Percentiles rank a stretch among this genome's conserved stretches.
phyloP scores from a whole-genome alignment of 2,888 invertebrate genomes.

The Alloscopus bannaensis region DNA sequence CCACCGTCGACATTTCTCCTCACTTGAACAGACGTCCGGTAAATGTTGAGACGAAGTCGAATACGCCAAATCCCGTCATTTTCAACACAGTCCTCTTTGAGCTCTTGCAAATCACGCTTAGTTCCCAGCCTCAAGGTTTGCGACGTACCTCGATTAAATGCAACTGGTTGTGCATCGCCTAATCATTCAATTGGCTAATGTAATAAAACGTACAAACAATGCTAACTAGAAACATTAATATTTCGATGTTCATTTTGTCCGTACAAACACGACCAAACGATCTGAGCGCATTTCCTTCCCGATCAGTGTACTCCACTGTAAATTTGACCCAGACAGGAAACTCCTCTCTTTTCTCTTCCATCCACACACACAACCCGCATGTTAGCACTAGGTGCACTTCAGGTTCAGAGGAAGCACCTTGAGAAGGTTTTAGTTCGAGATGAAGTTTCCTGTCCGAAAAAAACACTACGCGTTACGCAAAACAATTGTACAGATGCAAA shows the following conservation, averaged over 20 bases:
- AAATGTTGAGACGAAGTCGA: conserved; percentile 40
- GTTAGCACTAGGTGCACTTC: conserved; percentile 7
- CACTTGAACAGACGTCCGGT: too few species aligned
- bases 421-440: neutral
- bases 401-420: neutral
- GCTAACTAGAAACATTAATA: too few species aligned
- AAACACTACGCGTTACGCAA: neutral
- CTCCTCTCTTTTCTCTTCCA: too few species aligned
- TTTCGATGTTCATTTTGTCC: too few species aligned
- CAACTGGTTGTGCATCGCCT: neutral
- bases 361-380: too few species aligned
- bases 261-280: conserved; percentile 28
- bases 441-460: neutral
- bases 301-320: conserved; percentile 20
- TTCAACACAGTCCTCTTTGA: neutral
- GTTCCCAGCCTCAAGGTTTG: neutral
- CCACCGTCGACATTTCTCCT: too few species aligned
- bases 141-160: neutral
- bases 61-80: conserved; percentile 21
- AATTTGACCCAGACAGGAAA: conserved; percentile 15
- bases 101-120: neutral
- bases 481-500: too few species aligned
- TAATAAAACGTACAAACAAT: too few species aligned
- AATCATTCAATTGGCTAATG: too few species aligned
- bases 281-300: neutral